Conservation (phyloP, 2,797 vertebrate species). For the Smutsia temminckii region DNA sequence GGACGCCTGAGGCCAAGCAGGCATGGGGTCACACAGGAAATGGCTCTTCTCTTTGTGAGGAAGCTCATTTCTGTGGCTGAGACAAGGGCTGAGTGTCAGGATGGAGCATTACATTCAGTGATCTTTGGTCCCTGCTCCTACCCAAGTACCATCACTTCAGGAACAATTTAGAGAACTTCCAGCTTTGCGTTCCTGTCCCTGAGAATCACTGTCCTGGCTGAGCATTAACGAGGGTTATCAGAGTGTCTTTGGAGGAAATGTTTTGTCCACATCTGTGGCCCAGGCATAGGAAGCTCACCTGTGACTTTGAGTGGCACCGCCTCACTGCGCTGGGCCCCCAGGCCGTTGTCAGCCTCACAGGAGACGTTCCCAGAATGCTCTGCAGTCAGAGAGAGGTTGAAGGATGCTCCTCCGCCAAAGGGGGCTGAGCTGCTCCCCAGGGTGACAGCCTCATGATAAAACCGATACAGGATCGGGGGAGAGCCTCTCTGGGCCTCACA, state of each 20-base stretch:
- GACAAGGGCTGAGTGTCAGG: background rate
- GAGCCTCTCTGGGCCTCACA: slow-evolving; percentile 45
- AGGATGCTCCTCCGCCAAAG: too few relatives aligned
- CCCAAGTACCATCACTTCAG: background rate
- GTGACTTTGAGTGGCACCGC: background rate
- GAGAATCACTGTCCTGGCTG: background rate
- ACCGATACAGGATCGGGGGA: background rate
- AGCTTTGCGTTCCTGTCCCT: background rate
- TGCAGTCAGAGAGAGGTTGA: background rate
- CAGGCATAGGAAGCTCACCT: background rate
- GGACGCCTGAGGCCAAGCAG: too few relatives aligned
- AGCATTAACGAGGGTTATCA: background rate
- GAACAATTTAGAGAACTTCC: background rate
- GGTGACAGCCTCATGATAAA: too few relatives aligned
- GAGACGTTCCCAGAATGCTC: slow-evolving; percentile 66
- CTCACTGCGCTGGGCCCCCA: slow-evolving; percentile 32
- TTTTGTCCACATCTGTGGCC: background rate
- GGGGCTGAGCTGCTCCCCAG: too few relatives aligned
- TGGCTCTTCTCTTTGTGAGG: background rate
- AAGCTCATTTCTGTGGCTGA: background rate
- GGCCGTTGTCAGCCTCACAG: slow-evolving; percentile 55
- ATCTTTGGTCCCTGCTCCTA: background rate
- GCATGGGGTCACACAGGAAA: too few relatives aligned
- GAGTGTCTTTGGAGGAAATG: background rate
- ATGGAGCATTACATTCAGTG: background rate